A percentile compares a stretch with the other conserved stretches of the same genome.
Evolutionary conservation across 2,113 vertebrate genomes (phyloP).

Genomic region (Machaerirhynchus nigripectus): DNA sequence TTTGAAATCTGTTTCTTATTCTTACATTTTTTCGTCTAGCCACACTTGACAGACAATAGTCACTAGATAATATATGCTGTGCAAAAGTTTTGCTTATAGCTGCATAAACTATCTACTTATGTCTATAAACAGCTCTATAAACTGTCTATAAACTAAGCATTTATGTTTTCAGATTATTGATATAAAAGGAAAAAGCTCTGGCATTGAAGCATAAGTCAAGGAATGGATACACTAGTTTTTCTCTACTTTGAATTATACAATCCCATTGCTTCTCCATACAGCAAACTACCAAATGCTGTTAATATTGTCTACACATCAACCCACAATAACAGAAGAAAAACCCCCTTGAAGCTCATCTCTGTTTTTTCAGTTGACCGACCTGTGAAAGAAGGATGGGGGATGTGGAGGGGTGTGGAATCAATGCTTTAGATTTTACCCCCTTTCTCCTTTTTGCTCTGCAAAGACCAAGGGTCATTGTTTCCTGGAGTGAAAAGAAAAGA

Average conservation of each 20-base stretch:
- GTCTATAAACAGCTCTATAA: not conserved
- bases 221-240: not conserved
- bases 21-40: not conserved
- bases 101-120: not conserved
- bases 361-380: not conserved
- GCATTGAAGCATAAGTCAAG: not conserved
- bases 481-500: not conserved
- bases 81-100: not conserved
- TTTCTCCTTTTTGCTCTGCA: not conserved
- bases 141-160: not conserved
- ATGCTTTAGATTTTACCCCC: not conserved
- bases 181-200: not conserved
- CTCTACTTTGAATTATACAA: not conserved
- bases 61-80: not conserved
- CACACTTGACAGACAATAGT: not conserved
- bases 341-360: not conserved
- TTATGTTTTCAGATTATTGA: not conserved
- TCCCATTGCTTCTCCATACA: not conserved
- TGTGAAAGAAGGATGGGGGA: not conserved
- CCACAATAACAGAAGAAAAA: not conserved
- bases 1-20: not conserved
- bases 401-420: not conserved
- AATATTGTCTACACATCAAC: not conserved
- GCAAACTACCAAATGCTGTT: not conserved
- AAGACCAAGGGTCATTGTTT: not conserved